Evolutionary conservation across 2,888 invertebrate species (phyloP), one percentile per base, ranked within the genome.

Genomic region (Phyllotreta cruciferae): DNA sequence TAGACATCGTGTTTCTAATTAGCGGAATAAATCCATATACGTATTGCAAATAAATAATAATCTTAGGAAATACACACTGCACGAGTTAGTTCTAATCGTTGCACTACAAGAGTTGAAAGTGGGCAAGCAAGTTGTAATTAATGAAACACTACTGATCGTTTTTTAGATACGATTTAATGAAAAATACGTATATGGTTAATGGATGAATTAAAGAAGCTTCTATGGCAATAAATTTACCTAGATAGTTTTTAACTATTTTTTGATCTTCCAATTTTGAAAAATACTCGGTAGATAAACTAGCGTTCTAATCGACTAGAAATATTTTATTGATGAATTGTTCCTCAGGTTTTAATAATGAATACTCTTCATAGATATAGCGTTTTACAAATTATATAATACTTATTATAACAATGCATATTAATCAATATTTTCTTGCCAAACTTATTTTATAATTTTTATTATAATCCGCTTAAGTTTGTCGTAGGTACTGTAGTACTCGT

Each of bases 141-240:
- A 3, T 24, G 49, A 49, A 47, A 47, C 44, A 44, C 44, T 44
- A 6, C n/a, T n/a, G n/a, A n/a, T n/a, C n/a, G n/a, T n/a, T n/a
- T n/a, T 13, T 44, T 44, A 13, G 10, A n/a, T 44, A 1, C 7
- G 14, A 10, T 44, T 44, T 14, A 44, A 24, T 24, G 24, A 24
- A n/a, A 6, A 35, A 49, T 49, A 49, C 49, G 49, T 49, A 49
- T 49, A 49, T 49, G 49, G n/a, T 44, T 34, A 49, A 49, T 24
- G 24, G n/a, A 5, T 49, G 49, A n/a, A 34, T 14, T 38, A 13
- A n/a, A 13, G 10, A 49, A 49, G 47, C 47, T 47, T 47, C 49
- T 49, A 38, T 11, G 37, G 52, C 52, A 52, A 52, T 52, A 52
- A 52, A 52, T 37, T 36, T 7, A n/a, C 37, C 36, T 11, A 9